These are phyloP conservation scores for Gobio gobio DNA, from an alignment of 2,113 vertebrate genomes.

Conservation along the genomic window DNA sequence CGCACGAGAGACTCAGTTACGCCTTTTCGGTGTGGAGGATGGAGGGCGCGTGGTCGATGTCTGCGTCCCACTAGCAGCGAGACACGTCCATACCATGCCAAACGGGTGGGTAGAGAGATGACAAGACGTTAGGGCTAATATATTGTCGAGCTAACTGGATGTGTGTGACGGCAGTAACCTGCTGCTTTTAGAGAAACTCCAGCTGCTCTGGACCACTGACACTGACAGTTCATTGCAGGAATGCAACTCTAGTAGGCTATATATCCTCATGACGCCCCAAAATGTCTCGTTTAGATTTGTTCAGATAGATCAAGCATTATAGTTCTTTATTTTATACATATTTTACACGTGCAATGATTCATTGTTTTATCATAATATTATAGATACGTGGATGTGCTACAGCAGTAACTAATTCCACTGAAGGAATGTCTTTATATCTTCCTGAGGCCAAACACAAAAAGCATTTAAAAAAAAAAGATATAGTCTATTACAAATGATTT, in stretches of 20 bases:
- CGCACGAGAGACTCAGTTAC: constrained; percentile 84
- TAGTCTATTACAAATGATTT: background rate
- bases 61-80: constrained; percentile 76
- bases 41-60: constrained; percentile 86
- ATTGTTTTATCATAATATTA: background rate
- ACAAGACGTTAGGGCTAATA: background rate
- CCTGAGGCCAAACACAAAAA: background rate
- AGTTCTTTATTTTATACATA: background rate
- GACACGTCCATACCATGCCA: constrained; percentile 63
- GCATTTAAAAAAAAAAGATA: background rate
- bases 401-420: background rate
- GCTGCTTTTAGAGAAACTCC: constrained; percentile 15
- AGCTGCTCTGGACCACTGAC: constrained; percentile 12
- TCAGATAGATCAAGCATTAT: background rate
- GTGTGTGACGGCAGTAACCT: background rate
- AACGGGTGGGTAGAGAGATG: constrained; percentile 69
- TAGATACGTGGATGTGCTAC: background rate
- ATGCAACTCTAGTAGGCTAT: background rate
- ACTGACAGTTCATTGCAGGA: constrained; percentile 12
- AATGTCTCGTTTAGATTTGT: background rate
- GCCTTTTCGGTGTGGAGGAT: constrained; percentile 85
- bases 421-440: background rate
- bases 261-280: background rate
- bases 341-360: background rate
- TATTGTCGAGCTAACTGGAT: background rate